Evolutionary conservation across 2,113 vertebrate genomes (phyloP), one percentile per base, ranked within the genome.

Genomic region (Perccottus glenii): DNA sequence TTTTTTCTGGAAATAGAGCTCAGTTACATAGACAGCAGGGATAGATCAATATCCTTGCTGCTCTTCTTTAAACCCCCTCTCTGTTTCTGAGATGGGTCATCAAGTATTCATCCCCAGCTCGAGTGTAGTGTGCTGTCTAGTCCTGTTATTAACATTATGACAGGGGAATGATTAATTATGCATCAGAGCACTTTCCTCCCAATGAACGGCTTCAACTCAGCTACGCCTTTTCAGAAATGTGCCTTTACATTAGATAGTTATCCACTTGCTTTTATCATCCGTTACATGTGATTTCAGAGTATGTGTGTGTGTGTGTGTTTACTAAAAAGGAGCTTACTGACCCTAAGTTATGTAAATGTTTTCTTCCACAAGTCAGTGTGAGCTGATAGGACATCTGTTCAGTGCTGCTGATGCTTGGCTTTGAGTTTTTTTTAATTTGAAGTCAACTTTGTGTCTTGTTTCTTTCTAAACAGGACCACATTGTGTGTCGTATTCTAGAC

Each of bases 51-150:
- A 81, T 51, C 70, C 75, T 71, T 78, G 67, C 70, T 65, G 74
- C 80, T 75, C 70, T 19, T 71, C 60, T 61, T 70, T 62, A 62
- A 77, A 71, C 76, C 73, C 67, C 44, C 70, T 64, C 73, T 44
- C 70, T 69, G 48, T 60, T 61, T 67, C 80, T 81, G 69, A 58
- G 72, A 85, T 83, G 76, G 78, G 79, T 87, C 67, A 85, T 92
- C 84, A 93, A 92, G 87, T 90, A 92, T 91, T 91, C 64, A 92
- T 89, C 70, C 71, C 52, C 53, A 65, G 76, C 81, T 87, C 75
- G 60, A 81, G 74, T 87, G 73, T 68, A 64, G 60, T 67, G 48
- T 67, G 56, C 40, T 73, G 78, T 81, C 83, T 75, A 69, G 65
- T 43, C 35, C 50, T 80, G 64, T 77, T 84, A 59, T 71, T 61